Base-by-base conservation (phyloP, 2,888 invertebrate species). In the Drosophila planitibia region DNA sequence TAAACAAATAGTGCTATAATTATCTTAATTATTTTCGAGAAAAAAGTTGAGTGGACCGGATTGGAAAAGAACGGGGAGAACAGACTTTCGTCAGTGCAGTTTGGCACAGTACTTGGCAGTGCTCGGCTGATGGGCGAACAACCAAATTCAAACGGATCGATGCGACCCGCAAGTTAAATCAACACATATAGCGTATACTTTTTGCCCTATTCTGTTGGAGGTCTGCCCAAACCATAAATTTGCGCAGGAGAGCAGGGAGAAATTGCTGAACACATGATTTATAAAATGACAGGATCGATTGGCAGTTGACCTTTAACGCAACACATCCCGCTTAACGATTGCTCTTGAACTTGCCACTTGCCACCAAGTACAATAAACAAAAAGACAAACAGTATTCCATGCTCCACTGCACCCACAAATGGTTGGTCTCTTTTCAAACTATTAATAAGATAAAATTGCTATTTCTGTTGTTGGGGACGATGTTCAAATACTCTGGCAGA, bases 91-190 rank as follows among this genome's bases (percentile, higher is more conserved):
- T 41, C 61, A 61, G 59, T 89, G 39, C 57, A 39, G 22, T 54
- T 47, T 54, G 89, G 74, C 74, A 85, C 71, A 59, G 66, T 12
- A 7, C 4, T 47, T 47, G 44, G 44, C 44, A 47, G 22, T 16
- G 16, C 25, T 25, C 25, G 62, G 72, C 32, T 81, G 49, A 30
- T 58, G 22, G 68, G 67, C 51, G 60, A 51, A 68, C 72, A 89
- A 79, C 88, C 76, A 79, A 82, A 60, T 84, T 90, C 57, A 80
- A 73, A 78, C 84, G 72, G 84, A 89, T 85, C 89, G 63, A 58
- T 65, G 65, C 63, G 67, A 82, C 47, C 75, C 54, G 33, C 59
- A 39, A 66, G 59, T 69, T 65, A 59, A 55, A 82, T 61, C 30
- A 51, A 49, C 54, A 44, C 16, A 44, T 30, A 57, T 53, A 59